Evolutionary conservation across 2,888 invertebrate genomes (phyloP).

Genomic region (Selenia dentaria): DNA sequence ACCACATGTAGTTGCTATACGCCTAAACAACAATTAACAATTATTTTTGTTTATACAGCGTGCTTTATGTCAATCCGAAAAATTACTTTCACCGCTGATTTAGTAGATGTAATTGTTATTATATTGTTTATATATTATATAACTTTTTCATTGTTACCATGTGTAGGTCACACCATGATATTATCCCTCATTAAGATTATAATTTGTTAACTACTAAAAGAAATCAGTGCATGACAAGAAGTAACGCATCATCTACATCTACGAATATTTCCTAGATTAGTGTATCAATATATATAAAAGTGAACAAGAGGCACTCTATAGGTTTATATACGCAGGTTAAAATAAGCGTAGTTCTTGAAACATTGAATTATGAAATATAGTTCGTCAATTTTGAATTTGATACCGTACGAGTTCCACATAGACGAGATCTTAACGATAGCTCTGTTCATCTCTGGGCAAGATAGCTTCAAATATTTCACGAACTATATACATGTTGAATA

Average conservation of each 20-base stretch:
- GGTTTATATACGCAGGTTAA: slow-evolving; percentile 82
- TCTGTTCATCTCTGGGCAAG: not conserved
- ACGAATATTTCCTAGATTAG: slow-evolving; percentile 64
- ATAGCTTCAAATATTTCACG: slow-evolving; percentile 19
- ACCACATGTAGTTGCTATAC: too few relatives aligned
- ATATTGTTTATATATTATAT: too few relatives aligned
- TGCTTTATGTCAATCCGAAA: too few relatives aligned
- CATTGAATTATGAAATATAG: slow-evolving; percentile 58
- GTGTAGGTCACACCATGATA: not conserved
- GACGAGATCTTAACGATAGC: not conserved
- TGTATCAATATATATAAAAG: slow-evolving; percentile 84
- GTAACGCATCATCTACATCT: slow-evolving; percentile 47
- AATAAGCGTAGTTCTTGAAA: slow-evolving; percentile 81
- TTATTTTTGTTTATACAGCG: too few relatives aligned
- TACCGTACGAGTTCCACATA: not conserved
- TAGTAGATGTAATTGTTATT: too few relatives aligned
- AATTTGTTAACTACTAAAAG: slow-evolving; percentile 43
- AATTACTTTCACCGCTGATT: too few relatives aligned
- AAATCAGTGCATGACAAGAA: slow-evolving; percentile 61
- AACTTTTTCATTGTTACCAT: too few relatives aligned
- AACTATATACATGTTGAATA: slow-evolving; percentile 39
- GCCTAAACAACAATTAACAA: too few relatives aligned
- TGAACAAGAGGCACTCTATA: slow-evolving; percentile 85
- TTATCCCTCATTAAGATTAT: slow-evolving; percentile 3
- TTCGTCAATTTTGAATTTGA: slow-evolving; percentile 13